Evolutionary conservation across 2,797 vertebrate species (phyloP), one percentile per base, ranked within the genome.

Genomic region (Gymnocypris eckloni): DNA sequence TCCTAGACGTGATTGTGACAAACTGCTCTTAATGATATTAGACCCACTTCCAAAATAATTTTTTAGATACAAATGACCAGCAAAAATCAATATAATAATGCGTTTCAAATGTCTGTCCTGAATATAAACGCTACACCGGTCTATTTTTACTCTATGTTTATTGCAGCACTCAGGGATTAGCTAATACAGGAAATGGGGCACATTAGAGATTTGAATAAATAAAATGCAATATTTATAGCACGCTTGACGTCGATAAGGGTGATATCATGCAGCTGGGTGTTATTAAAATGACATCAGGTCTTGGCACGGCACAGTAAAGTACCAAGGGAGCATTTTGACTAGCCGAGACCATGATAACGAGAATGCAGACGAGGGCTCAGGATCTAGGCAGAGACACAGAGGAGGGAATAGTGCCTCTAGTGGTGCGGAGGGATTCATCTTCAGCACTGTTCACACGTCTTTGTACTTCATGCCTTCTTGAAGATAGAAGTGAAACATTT

Each of bases 181-280:
- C 72, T 48, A 54, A n/a, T 20, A 37, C 73, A 85, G 80, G 76
- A 83, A 78, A 87, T 72, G 56, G 64, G 28, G 77, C 72, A 78
- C 67, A 72, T 80, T 80, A 86, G 52, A 80, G 84, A 81, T 84
- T 37, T 54, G 28, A 48, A 78, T 54, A 48, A 79, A 84, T 85
- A 79, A 66, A 72, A 79, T 61, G 73, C 69, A 72, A 59, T 91
- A 67, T 88, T 91, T 87, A 87, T 83, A 67, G 86, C 33, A 9
- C 59, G n/a, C 80, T 88, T 79, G 71, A 83, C 72, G 52, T 76
- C 28, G 54, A 85, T 73, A 77, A 87, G 54, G 28, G 39, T 79
- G 59, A 86, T 79, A 81, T 87, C 81, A 83, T 78, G 71, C 59
- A 54, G 54, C 54, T 45, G 54, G 69, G 81, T 81, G 86, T 72